A percentile compares a stretch with the other conserved stretches of the same genome.
phyloP scores from a whole-genome alignment of 2,797 vertebrate genomes.

The Alca torda region DNA sequence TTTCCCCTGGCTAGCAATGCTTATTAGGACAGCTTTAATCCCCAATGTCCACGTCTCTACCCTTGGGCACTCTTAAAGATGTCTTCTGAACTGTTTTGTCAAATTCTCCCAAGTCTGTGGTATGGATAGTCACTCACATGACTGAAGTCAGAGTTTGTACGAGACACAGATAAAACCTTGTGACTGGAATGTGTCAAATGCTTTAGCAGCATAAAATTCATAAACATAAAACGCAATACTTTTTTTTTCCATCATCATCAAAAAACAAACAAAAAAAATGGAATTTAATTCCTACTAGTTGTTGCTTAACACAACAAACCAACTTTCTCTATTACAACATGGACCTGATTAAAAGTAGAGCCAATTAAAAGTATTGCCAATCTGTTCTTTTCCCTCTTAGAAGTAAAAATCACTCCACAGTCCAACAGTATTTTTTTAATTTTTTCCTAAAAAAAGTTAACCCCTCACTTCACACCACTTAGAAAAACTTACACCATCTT shows the following conservation, averaged over 20 bases:
- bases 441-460: neutral
- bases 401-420: neutral
- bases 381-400: neutral
- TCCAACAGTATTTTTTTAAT: neutral
- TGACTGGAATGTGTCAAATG: neutral
- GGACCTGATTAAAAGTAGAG: neutral
- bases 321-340: neutral
- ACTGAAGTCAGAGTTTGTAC: neutral
- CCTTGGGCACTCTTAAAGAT: neutral
- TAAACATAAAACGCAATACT: neutral
- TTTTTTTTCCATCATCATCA: neutral
- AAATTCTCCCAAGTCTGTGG: neutral
- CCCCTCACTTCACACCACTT: neutral
- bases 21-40: neutral
- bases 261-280: neutral
- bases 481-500: neutral
- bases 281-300: neutral
- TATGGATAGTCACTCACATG: neutral
- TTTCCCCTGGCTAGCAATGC: neutral
- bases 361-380: neutral
- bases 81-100: neutral
- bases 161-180: neutral
- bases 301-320: neutral
- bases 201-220: neutral
- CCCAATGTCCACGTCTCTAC: neutral